Percentiles rank a stretch among this genome's conserved stretches.
Evolutionary conservation across 2,797 vertebrate genomes (phyloP).

Genomic region (Argya squamiceps): DNA sequence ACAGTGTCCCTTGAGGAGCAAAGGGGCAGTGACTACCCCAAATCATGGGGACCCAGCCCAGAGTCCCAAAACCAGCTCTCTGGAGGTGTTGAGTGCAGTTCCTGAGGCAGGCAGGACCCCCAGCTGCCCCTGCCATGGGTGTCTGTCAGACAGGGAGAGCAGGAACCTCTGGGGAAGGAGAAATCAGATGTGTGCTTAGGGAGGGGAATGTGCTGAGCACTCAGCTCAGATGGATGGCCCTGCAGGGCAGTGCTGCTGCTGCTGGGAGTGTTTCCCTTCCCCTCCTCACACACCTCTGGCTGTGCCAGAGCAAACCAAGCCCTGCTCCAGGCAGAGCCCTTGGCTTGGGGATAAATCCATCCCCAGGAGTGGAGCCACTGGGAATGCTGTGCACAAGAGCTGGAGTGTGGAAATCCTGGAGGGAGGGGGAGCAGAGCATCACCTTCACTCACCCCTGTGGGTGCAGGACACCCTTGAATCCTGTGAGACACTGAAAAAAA

Average conservation of each 20-base stretch:
- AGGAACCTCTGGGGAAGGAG: neutral
- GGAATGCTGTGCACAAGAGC: neutral
- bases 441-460: neutral
- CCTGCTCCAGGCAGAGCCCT: neutral
- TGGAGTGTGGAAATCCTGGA: neutral
- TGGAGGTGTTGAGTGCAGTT: neutral
- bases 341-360: fast-evolving
- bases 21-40: fast-evolving
- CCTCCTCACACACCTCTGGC: neutral
- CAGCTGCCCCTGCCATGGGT: fast-evolving
- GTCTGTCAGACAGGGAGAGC: fast-evolving
- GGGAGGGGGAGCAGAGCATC: neutral
- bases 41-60: fast-evolving
- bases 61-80: neutral
- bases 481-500: neutral
- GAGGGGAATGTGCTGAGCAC: neutral
- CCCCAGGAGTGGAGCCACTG: neutral
- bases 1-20: neutral
- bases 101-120: neutral
- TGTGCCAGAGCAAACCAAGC: neutral
- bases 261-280: neutral
- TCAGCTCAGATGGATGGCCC: neutral
- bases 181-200: neutral
- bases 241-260: neutral
- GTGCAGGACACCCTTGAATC: neutral